Evolutionary conservation across 1,140 invertebrate genomes (phyloP).

Genomic region (Orussus abietinus): DNA sequence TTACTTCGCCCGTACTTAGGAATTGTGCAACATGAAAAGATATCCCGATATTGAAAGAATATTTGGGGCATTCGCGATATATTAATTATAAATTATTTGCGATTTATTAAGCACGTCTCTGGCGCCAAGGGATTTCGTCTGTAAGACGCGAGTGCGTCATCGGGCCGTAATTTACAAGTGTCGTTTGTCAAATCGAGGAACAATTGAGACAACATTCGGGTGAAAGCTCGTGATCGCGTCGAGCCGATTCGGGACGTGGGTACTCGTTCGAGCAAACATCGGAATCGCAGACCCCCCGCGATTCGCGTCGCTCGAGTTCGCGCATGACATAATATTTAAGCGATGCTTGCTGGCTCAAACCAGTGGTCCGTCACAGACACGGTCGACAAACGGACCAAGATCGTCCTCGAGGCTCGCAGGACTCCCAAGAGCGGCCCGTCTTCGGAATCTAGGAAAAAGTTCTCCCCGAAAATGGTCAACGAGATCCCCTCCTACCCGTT

Average conservation of each 20-base stretch:
- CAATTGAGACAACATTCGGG: conserved; percentile 7
- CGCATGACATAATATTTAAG: conserved; percentile 32
- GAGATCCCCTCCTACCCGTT: conserved; percentile 21
- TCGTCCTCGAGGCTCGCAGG: background rate
- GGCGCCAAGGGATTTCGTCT: too few species aligned
- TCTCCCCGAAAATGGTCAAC: conserved; percentile 19
- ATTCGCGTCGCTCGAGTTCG: conserved; percentile 10
- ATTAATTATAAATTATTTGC: too few species aligned
- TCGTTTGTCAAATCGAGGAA: too few species aligned
- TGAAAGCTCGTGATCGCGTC: conserved; percentile 2
- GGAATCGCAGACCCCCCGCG: background rate
- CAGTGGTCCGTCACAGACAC: background rate
- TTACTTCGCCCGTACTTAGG: too few species aligned
- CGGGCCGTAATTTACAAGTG: background rate
- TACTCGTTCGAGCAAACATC: conserved; percentile 8
- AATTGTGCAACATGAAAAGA: too few species aligned
- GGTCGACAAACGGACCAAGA: background rate
- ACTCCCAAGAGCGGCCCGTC: background rate
- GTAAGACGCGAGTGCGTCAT: too few species aligned
- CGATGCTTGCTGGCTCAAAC: conserved; percentile 10
- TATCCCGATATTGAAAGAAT: too few species aligned
- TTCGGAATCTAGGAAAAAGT: background rate
- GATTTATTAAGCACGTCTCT: too few species aligned
- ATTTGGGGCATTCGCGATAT: too few species aligned
- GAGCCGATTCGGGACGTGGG: background rate